These are phyloP conservation scores for Malurus alboscapulatus DNA, from an alignment of 2,113 vertebrate genomes.

Conservation along the genomic window DNA sequence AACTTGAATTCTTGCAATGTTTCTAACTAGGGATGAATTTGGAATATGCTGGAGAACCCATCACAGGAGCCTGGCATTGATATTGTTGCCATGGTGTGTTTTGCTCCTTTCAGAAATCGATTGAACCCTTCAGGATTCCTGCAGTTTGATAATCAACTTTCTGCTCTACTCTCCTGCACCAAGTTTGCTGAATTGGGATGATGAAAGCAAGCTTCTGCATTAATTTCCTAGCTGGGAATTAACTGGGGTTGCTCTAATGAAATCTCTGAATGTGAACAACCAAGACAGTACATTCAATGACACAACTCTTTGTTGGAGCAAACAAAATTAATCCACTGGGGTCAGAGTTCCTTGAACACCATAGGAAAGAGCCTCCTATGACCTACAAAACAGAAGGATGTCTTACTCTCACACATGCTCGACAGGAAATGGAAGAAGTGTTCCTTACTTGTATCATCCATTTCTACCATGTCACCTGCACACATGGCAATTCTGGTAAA, in stretches of 20 bases:
- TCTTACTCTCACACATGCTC: constrained; percentile 19
- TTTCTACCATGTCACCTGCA: constrained; percentile 9
- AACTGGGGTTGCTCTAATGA: not conserved
- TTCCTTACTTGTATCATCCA: not conserved
- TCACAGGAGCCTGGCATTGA: not conserved
- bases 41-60: not conserved
- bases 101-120: not conserved
- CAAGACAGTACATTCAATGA: constrained; percentile 17
- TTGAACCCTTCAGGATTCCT: not conserved
- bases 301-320: not conserved
- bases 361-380: not conserved
- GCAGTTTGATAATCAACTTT: constrained; percentile 29
- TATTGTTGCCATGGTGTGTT: not conserved
- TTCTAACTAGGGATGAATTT: not conserved
- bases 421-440: constrained; percentile 6
- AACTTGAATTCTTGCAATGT: not conserved
- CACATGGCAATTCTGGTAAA: not conserved
- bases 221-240: constrained; percentile 18
- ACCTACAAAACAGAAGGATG: constrained; percentile 32
- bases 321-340: constrained; percentile 12
- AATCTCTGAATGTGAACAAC: constrained; percentile 27
- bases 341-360: constrained; percentile 8
- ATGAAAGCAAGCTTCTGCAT: not conserved
- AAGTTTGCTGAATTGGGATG: not conserved
- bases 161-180: not conserved